Base-by-base conservation (phyloP, 2,888 invertebrate genomes). In the Campoplex capitator region DNA sequence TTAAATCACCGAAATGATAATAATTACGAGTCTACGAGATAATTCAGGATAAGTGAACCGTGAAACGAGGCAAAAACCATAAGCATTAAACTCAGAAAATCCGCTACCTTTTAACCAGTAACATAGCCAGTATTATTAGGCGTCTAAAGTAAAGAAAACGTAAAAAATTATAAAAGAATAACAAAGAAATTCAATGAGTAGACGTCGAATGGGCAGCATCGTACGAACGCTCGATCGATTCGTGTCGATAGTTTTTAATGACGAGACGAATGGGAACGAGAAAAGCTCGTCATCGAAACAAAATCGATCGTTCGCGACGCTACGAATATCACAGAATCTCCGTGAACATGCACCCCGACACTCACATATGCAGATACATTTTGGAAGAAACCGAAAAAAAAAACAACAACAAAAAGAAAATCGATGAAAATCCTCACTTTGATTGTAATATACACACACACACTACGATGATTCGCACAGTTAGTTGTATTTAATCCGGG, bases 71-170 rank as follows among this genome's bases (percentile, higher is more conserved):
- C 88, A 83, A 45, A 88, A 79, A 77, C 83, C 86, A 77, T 87
- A 88, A 85, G 80, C 51, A 80, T 88, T 82, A 79, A 23, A 78
- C 35, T 83, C 83, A 65, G 81, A 84, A 74, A 73, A 81, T 84
- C 68, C 74, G 88, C 88, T 90, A 89, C 88, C 89, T 86, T 89
- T 90, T 88, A 88, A 91, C 88, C 91, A 91, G 89, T 92, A 91
- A 92, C 75, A 82, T 92, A 93, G 92, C 90, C 93, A 93, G 93
- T 93, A 93, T 93, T 93, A 93, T 92, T 91, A 90, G 86, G 85
- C 88, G 84, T 90, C 88, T 89, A 89, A 88, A 87, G 71, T 70
- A 71, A 42, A 87, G 83, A 86, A 56, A 32, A 51, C 81, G 84
- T 70, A 86, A 78, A 80, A 51, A 56, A 86, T 58, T 23, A 35